Percentiles rank a stretch among this genome's conserved stretches.
These are phyloP conservation scores for Philopedon plagiatum DNA, from an alignment of 2,888 invertebrate genomes.

Conservation along the genomic window DNA sequence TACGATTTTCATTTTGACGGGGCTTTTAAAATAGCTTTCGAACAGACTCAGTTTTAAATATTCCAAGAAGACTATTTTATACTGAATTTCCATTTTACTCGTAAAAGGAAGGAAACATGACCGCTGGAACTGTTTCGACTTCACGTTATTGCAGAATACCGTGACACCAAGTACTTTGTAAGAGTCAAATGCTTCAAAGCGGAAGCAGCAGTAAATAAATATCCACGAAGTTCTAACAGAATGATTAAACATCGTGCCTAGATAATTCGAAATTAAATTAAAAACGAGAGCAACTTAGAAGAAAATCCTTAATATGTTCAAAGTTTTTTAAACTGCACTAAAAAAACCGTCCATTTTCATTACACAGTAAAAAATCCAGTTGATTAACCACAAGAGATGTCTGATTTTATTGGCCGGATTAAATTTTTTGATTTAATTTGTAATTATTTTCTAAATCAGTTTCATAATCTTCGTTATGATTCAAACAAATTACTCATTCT, in stretches of 20 bases:
- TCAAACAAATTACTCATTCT: too few relatives aligned
- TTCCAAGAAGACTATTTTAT: too few relatives aligned
- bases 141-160: background rate
- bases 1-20: too few relatives aligned
- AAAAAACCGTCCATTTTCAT: too few relatives aligned
- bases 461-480: too few relatives aligned
- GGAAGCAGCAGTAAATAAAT: conserved; percentile 11
- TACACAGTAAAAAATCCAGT: too few relatives aligned
- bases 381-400: too few relatives aligned
- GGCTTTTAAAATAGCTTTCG: too few relatives aligned
- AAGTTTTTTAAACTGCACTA: background rate
- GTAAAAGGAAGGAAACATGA: background rate
- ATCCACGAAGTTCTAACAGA: conserved; percentile 2
- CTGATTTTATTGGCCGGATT: too few relatives aligned
- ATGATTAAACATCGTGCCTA: background rate
- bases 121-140: background rate
- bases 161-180: conserved; percentile 9
- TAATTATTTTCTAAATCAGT: too few relatives aligned
- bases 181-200: conserved; percentile 6
- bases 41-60: too few relatives aligned
- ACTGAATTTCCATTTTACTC: background rate
- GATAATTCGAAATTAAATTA: background rate
- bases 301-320: background rate
- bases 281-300: background rate
- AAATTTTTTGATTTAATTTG: too few relatives aligned